A percentile compares a stretch with the other conserved stretches of the same genome.
Evolutionary conservation across 1,140 invertebrate genomes (phyloP).

Genomic region (Lepidurus arcticus): DNA sequence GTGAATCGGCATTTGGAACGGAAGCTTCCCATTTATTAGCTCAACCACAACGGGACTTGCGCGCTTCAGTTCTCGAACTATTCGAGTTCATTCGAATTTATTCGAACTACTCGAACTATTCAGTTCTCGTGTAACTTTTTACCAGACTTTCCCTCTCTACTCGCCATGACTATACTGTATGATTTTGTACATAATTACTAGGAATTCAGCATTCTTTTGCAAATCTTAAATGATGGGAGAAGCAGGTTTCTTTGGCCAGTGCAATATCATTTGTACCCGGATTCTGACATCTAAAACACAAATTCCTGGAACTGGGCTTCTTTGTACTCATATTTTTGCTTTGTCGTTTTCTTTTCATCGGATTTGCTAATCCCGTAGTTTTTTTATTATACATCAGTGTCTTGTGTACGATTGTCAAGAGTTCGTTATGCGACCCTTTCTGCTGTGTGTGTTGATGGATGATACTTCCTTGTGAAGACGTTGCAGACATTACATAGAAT

Average conservation of each 20-base stretch:
- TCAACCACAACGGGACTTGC: neutral
- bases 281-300: neutral
- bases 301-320: neutral
- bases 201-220: neutral
- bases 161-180: neutral
- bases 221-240: neutral
- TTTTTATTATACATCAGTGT: constrained; percentile 1
- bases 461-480: neutral
- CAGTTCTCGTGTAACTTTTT: neutral
- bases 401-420: neutral
- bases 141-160: neutral
- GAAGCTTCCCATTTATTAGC: neutral
- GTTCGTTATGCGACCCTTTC: neutral
- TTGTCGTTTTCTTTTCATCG: neutral
- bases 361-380: neutral
- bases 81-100: too few species aligned
- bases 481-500: neutral
- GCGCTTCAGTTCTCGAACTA: neutral
- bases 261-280: neutral
- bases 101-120: too few species aligned
- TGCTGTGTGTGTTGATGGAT: neutral
- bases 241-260: neutral
- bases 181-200: neutral
- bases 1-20: neutral
- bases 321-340: neutral